A percentile compares a stretch with the other conserved stretches of the same genome.
Conservation (phyloP, 2,888 invertebrate species). For the Nipponacmea schrenckii region DNA sequence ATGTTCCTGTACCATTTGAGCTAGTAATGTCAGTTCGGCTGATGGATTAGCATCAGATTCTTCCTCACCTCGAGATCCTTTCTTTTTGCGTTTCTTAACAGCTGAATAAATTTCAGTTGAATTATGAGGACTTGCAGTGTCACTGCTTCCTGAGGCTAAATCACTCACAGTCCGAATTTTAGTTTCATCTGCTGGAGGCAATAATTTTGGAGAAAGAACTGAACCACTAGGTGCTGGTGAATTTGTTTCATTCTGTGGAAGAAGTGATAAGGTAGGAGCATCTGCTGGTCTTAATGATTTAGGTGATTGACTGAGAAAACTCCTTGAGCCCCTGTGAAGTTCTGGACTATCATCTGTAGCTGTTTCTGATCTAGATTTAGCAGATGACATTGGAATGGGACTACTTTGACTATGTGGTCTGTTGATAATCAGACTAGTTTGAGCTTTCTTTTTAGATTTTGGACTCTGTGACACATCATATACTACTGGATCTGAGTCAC, state of each 20-base stretch:
- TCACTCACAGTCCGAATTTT: constrained; percentile 25
- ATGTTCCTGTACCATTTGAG: constrained; percentile 59
- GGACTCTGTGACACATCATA: constrained; percentile 1
- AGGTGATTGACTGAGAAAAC: constrained; percentile 43
- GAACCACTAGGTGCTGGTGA: constrained; percentile 21
- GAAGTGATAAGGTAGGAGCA: constrained; percentile 52
- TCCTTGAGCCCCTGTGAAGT: constrained; percentile 18
- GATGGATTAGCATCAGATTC: constrained; percentile 32
- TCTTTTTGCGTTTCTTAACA: constrained; percentile 22
- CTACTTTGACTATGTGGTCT: constrained; percentile 19
- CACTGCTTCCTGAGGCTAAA: constrained; percentile 32
- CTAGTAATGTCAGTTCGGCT: constrained; percentile 52
- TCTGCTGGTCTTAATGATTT: constrained; percentile 56
- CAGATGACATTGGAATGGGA: constrained; percentile 11
- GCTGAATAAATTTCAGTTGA: constrained; percentile 21
- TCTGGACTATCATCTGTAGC: constrained; percentile 37
- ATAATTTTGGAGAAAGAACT: constrained; percentile 44
- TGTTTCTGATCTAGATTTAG: constrained; percentile 27
- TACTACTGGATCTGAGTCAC: constrained; percentile 21
- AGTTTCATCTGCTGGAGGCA: constrained; percentile 48
- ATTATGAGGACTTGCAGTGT: constrained; percentile 26
- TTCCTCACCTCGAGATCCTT: constrained; percentile 29
- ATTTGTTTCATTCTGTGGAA: constrained; percentile 35
- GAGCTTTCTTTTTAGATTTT: constrained; percentile 14
- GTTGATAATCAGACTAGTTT: constrained; percentile 25